A percentile compares a stretch with the other conserved stretches of the same genome.
Evolutionary conservation across 2,797 vertebrate species (phyloP).

Genomic region (Poecile montanus): DNA sequence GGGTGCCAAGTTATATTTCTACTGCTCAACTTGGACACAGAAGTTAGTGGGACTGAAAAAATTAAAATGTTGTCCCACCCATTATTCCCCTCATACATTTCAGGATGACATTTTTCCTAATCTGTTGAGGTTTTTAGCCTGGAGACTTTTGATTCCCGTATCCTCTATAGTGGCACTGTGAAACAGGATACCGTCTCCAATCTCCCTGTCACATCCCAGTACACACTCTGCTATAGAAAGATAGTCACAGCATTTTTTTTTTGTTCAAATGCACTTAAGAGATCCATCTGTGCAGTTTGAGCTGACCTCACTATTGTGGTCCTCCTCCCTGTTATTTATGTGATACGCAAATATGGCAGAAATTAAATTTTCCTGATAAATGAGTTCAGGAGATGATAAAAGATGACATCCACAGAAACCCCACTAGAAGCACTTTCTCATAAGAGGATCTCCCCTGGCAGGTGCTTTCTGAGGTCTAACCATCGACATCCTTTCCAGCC

Average conservation of each 20-base stretch:
- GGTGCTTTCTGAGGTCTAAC: background rate
- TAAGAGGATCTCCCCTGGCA: background rate
- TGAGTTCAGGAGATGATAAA: background rate
- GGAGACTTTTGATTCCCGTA: background rate
- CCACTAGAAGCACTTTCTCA: background rate
- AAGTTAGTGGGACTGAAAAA: background rate
- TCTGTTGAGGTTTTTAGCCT: background rate
- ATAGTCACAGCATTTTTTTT: fast-evolving
- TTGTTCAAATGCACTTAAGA: background rate
- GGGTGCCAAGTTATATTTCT: background rate
- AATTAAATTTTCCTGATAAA: background rate
- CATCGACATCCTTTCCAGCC: background rate
- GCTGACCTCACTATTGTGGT: background rate
- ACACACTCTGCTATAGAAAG: background rate
- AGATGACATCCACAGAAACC: background rate
- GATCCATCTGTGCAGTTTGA: background rate
- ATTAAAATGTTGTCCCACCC: background rate
- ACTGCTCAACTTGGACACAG: background rate
- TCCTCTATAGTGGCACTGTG: background rate
- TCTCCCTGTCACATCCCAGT: background rate
- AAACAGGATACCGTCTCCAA: background rate
- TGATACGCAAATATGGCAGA: background rate
- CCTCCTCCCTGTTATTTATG: background rate
- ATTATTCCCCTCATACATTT: background rate
- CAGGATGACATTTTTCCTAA: background rate